Base-by-base conservation (phyloP, 2,113 vertebrate genomes). In the Neotoma lepida region DNA sequence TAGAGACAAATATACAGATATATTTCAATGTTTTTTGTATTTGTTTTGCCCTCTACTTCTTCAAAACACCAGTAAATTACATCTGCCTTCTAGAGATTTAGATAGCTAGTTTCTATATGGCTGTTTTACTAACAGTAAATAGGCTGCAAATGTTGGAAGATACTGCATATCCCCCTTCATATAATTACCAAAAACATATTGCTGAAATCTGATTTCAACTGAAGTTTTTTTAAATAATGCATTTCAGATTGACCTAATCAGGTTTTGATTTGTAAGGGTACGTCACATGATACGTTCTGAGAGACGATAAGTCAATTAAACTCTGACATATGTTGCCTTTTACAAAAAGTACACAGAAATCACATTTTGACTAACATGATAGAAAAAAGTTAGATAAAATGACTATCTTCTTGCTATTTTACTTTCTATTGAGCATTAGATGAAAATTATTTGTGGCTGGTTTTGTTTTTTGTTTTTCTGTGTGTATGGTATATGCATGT, bases 201-300 rank as follows among this genome's bases (percentile, higher is more conserved):
- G 90, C 94, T 88, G 78, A 93, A 95, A 96, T 95, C 89, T 64
- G 56, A 91, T 96, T 96, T 71, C 58, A 46, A 15, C 87, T 56
- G 66, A 89, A 89, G 94, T 88, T 94, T 93, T 94, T 94, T 63
- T 46, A n/a, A 96, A 95, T 94, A 89, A 89, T 93, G 88, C 66
- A 88, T 96, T 94, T 97, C 58, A 88, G 92, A 82, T 90, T 91
- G 84, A 96, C 93, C n/a, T 46, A 94, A 96, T 96, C 80, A 91
- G 33, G 39, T 68, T 94, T 93, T 78, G 64, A 85, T 92, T 94
- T 91, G 71, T 86, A 81, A 89, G 87, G 56, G 85, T 76, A 15
- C 64, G 77, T 95, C 92, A 88, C 80, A 70, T 61, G 51, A 24
- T 92, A 81, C 68, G 71, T 94, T 92, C 88, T 74, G 73, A 94